Percentiles rank a stretch among this genome's conserved stretches.
phyloP scores from a whole-genome alignment of 2,113 vertebrate species.

The Oncorhynchus keta region DNA sequence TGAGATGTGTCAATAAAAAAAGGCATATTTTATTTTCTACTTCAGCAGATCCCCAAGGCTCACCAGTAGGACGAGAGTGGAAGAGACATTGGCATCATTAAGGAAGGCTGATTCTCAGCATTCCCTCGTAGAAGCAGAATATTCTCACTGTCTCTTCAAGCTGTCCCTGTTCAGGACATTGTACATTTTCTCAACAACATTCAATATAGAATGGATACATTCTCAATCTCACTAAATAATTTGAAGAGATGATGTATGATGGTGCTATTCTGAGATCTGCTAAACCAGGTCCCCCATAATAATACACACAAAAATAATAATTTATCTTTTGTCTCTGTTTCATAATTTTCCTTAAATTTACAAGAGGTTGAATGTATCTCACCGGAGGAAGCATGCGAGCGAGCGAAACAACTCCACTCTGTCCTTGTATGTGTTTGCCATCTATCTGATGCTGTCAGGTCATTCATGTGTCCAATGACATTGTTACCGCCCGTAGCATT shows the following conservation, averaged over 20 bases:
- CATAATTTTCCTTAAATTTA: too few relatives aligned
- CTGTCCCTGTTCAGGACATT: not conserved
- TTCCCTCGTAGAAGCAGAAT: slow-evolving; percentile 10
- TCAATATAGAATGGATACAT: not conserved
- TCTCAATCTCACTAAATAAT: not conserved
- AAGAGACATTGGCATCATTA: slow-evolving; percentile 42
- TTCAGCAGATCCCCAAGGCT: slow-evolving; percentile 31
- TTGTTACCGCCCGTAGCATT: too few relatives aligned
- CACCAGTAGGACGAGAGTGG: slow-evolving; percentile 8
- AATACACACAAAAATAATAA: too few relatives aligned
- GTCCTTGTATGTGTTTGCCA: too few relatives aligned
- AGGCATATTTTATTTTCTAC: slow-evolving; percentile 21
- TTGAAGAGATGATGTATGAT: not conserved
- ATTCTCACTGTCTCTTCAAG: not conserved
- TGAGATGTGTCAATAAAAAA: not conserved
- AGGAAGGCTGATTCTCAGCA: slow-evolving; percentile 39
- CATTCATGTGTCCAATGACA: too few relatives aligned
- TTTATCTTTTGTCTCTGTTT: too few relatives aligned
- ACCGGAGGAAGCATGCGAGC: too few relatives aligned
- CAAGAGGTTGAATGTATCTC: too few relatives aligned
- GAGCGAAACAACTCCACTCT: too few relatives aligned
- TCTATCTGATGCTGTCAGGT: too few relatives aligned
- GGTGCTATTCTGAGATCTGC: not conserved
- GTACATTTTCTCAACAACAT: not conserved
- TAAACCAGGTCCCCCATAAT: too few relatives aligned